phyloP scores from a whole-genome alignment of 2,797 vertebrate species.

The Pantherophis vulpinus region DNA sequence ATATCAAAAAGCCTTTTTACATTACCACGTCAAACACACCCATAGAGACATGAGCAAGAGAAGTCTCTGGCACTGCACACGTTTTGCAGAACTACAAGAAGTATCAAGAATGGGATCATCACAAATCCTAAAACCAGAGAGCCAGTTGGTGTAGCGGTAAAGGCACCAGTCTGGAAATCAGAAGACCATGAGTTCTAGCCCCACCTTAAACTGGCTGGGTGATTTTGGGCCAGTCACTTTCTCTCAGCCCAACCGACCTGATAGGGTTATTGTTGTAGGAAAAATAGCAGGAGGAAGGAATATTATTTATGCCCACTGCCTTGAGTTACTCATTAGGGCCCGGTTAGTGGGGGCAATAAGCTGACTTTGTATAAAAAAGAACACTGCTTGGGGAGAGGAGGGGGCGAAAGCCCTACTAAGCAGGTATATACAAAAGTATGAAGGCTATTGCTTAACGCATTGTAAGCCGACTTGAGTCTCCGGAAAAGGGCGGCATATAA shows the following conservation, averaged over 20 bases:
- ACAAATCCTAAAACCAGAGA: background rate
- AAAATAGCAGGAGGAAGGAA: background rate
- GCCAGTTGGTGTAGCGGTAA: background rate
- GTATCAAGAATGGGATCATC: background rate
- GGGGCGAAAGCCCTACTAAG: too few species aligned
- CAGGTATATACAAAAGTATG: too few species aligned
- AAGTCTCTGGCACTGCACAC: background rate
- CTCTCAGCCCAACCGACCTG: background rate
- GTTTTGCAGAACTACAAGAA: background rate
- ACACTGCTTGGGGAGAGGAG: too few species aligned
- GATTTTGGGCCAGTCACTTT: background rate
- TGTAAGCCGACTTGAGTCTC: too few species aligned
- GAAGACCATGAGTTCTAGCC: background rate
- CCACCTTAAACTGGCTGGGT: background rate
- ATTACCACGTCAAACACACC: slow-evolving; percentile 34
- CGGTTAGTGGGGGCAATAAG: too few species aligned
- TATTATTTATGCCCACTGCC: background rate
- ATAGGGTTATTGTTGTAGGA: background rate
- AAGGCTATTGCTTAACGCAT: too few species aligned
- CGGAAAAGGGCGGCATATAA: too few species aligned
- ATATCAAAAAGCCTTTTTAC: background rate
- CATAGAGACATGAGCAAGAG: background rate
- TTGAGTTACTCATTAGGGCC: background rate
- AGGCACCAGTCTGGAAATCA: background rate
- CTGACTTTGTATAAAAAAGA: too few species aligned